Evolutionary conservation across 2,797 vertebrate genomes (phyloP).

Genomic region (Carcharodon carcharias): DNA sequence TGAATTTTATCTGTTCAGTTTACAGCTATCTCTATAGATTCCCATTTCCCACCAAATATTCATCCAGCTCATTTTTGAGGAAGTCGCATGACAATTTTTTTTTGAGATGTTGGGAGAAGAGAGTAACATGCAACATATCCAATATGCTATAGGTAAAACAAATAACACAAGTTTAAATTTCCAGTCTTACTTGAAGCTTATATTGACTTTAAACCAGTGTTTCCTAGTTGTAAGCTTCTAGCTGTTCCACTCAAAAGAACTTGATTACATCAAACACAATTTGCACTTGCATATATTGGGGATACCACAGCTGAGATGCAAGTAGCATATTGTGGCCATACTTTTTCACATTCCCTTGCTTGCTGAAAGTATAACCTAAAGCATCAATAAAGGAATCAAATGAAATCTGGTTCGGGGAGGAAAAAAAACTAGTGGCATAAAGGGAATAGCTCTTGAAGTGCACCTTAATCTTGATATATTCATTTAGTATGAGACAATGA

Average conservation of each 20-base stretch:
- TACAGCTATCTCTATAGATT: neutral
- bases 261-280: neutral
- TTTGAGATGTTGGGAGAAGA: neutral
- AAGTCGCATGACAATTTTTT: neutral
- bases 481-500: conserved; percentile 15
- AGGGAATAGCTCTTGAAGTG: neutral
- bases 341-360: neutral
- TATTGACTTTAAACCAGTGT: neutral
- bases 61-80: neutral
- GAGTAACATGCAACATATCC: neutral
- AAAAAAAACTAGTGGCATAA: neutral
- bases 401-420: neutral
- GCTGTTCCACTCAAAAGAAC: neutral
- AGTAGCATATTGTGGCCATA: neutral
- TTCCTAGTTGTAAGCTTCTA: neutral
- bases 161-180: neutral
- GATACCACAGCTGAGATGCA: neutral
- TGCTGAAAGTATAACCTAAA: neutral
- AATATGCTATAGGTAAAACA: neutral
- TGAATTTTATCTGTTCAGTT: neutral
- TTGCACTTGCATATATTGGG: neutral
- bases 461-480: neutral
- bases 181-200: neutral
- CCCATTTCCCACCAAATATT: neutral
- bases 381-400: neutral